These are phyloP conservation scores for Hydriomena furcata DNA, from an alignment of 2,888 invertebrate species.

Conservation along the genomic window DNA sequence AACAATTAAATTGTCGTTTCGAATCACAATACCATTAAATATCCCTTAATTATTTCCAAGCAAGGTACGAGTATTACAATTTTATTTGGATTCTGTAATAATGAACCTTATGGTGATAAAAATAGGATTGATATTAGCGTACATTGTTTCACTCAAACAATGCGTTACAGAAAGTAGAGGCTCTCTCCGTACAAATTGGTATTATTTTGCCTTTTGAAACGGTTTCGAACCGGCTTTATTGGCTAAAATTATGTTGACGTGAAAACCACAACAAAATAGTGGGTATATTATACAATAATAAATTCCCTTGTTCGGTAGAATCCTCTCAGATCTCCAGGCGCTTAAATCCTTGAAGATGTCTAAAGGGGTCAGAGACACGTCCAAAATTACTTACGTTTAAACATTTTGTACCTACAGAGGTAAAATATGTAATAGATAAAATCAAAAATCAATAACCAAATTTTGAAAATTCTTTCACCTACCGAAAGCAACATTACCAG, in stretches of 20 bases:
- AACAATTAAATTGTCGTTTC: conserved; percentile 24
- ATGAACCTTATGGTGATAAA: not conserved
- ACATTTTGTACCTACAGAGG: too few relatives aligned
- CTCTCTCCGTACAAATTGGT: conserved; percentile 60
- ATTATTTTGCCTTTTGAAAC: conserved; percentile 54
- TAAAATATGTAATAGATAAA: too few relatives aligned
- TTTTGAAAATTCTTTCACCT: too few relatives aligned
- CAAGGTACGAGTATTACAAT: conserved; percentile 2
- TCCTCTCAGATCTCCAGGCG: too few relatives aligned
- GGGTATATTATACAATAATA: not conserved
- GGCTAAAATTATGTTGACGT: conserved; percentile 17
- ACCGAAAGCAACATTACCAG: too few relatives aligned
- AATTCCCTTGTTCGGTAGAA: too few relatives aligned
- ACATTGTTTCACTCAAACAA: conserved; percentile 20
- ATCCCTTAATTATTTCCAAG: conserved; percentile 24
- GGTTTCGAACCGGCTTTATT: conserved; percentile 40
- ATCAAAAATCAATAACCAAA: too few relatives aligned
- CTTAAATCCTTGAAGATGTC: too few relatives aligned
- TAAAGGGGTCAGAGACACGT: too few relatives aligned
- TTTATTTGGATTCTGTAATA: not conserved
- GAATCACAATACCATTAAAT: conserved; percentile 21
- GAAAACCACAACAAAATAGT: not conserved
- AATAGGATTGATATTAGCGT: conserved; percentile 6
- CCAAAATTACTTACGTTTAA: too few relatives aligned
- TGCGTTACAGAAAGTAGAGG: conserved; percentile 31